Base-by-base conservation (phyloP, 2,888 invertebrate genomes). In the Aleiodes alternator region DNA sequence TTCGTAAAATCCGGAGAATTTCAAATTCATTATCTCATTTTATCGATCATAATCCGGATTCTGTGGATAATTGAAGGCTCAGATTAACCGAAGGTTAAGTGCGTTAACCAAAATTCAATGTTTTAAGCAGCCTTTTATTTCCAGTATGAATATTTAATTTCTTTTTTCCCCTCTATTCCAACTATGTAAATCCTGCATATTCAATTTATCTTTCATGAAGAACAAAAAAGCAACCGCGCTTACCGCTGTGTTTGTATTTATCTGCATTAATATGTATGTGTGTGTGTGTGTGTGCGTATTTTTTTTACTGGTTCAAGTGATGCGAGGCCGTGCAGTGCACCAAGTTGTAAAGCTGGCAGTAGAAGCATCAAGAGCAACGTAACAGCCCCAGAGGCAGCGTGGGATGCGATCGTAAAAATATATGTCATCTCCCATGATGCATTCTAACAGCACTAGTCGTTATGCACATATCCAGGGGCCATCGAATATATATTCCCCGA, bases 381-480 rank as follows among this genome's bases (percentile, higher is more conserved):
- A 55, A n/a, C 55, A 55, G 14, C 55, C 16, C 55, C 55, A 34
- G 59, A 59, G 43, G 43, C 43, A 43, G 43, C 43, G 43, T 43
- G 43, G 43, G 43, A 73, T 73, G 29, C 69, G 48, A 64, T 48
- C 48, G 50, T 48, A 11, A 64, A 48, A 64, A 48, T 64, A 64
- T 48, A 64, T n/a, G 14, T 64, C 23, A 43, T 64, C 38, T 34
- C 6, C 14, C 14, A 53, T 53, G 53, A 53, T 53, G 53, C 7
- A 53, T 53, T 53, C 16, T 53, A 53, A 53, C 16, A 53, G 14
- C 53, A 53, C 16, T 38, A 12, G 38, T 61, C 8, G 38, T 61
- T 61, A 31, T 31, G 31, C 38, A 38, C 34, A 38, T 12, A 48
- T 64, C 23, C 23, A 50, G 11, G 23, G 23, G 11, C 43, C 64